A percentile compares a stretch with the other conserved stretches of the same genome.
These are phyloP conservation scores for Nasonovia ribisnigri DNA, from an alignment of 2,888 invertebrate species.

Conservation along the genomic window DNA sequence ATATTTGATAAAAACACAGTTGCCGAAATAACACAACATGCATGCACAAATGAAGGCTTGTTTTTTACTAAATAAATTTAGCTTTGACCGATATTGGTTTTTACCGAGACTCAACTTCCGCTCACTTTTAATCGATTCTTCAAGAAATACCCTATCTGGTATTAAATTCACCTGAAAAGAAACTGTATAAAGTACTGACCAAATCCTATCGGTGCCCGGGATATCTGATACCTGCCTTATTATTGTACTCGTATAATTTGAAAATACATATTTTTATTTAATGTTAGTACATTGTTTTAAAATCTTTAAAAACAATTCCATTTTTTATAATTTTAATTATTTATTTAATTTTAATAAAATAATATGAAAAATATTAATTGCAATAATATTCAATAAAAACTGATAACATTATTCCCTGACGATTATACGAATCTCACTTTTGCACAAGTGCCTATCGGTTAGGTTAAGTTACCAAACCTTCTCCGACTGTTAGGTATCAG, in stretches of 20 bases:
- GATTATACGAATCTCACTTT: background rate
- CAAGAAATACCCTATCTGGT: background rate
- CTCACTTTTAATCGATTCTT: background rate
- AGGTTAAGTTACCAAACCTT: background rate
- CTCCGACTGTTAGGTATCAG: background rate
- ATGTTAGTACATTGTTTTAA: background rate
- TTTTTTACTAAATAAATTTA: background rate
- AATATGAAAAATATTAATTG: background rate
- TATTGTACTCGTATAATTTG: background rate
- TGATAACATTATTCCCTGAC: background rate
- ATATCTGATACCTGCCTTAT: background rate
- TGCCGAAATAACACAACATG: fast-evolving
- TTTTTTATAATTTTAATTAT: background rate
- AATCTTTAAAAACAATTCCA: background rate
- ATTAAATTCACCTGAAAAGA: background rate
- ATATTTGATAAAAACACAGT: background rate
- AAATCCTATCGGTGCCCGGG: background rate
- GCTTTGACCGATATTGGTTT: background rate
- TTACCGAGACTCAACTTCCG: background rate
- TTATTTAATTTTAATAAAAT: background rate
- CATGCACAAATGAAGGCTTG: background rate
- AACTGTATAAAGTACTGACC: background rate
- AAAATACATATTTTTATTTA: background rate
- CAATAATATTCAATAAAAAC: background rate
- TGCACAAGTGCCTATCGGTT: background rate